Percentiles rank a stretch among this genome's conserved stretches.
Evolutionary conservation across 2,113 vertebrate species (phyloP).

Genomic region (Urocolius indicus): DNA sequence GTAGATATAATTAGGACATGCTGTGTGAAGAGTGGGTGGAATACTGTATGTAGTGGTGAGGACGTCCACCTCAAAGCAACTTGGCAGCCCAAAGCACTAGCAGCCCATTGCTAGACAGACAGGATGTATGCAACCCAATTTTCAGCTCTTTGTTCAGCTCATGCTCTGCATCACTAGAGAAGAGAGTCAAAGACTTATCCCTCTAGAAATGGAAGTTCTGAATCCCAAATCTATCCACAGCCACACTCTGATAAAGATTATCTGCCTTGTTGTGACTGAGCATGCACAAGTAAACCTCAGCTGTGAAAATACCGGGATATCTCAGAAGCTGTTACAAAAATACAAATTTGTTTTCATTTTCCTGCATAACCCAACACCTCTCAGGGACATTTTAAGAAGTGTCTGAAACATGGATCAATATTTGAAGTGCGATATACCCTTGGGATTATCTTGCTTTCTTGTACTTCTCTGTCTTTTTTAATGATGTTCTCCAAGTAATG

Average conservation of each 20-base stretch:
- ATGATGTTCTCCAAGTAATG: not conserved
- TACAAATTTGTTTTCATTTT: not conserved
- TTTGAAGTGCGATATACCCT: not conserved
- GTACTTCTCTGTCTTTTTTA: not conserved
- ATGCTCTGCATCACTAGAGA: not conserved
- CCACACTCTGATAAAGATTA: not conserved
- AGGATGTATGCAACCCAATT: not conserved
- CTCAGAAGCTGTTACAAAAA: not conserved
- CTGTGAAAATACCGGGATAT: not conserved
- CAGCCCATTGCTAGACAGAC: not conserved
- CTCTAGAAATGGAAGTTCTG: not conserved
- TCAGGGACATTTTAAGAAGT: not conserved
- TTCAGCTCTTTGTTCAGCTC: not conserved
- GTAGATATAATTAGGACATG: not conserved
- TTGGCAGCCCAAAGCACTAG: not conserved
- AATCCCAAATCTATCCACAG: not conserved
- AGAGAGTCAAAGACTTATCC: not conserved
- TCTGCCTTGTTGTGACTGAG: not conserved
- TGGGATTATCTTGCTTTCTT: not conserved
- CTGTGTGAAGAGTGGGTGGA: not conserved
- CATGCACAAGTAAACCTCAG: fast-evolving
- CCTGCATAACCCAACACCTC: not conserved
- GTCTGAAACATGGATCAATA: not conserved
- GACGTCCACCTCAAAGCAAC: fast-evolving
- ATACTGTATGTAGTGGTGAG: fast-evolving